Evolutionary conservation across 1,140 invertebrate genomes (phyloP).

Genomic region (Bombus difficillimus): DNA sequence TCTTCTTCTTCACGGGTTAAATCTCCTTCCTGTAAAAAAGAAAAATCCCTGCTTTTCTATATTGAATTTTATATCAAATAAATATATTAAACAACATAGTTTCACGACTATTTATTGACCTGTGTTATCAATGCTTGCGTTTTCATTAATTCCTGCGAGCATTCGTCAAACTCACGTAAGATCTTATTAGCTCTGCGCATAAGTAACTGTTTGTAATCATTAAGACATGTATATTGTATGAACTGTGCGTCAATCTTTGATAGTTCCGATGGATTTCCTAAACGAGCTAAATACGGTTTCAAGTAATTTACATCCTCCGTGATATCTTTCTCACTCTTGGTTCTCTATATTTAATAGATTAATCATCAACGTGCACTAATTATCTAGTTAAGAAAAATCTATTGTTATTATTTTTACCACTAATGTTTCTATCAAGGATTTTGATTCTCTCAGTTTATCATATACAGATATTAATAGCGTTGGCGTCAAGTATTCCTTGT

Average conservation of each 20-base stretch:
- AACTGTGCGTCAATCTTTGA: constrained; percentile 76
- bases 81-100: constrained; percentile 12
- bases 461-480: constrained; percentile 82
- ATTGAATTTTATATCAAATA: not conserved
- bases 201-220: constrained; percentile 83
- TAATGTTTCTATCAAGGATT: not conserved
- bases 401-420: not conserved
- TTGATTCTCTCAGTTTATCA: constrained; percentile 70
- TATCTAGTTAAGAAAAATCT: not conserved
- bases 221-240: constrained; percentile 81
- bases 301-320: constrained; percentile 82
- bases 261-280: constrained; percentile 78
- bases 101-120: constrained; percentile 51
- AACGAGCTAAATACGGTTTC: constrained; percentile 83
- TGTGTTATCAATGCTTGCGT: constrained; percentile 64
- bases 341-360: not conserved
- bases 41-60: not conserved
- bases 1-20: constrained; percentile 79
- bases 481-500: constrained; percentile 79
- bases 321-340: constrained; percentile 70
- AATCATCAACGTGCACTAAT: not conserved
- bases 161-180: constrained; percentile 82
- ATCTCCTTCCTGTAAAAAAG: constrained; percentile 67
- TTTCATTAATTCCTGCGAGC: constrained; percentile 54
- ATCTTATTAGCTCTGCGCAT: constrained; percentile 83